phyloP scores from a whole-genome alignment of 2,888 invertebrate species.

The Heliconius ismenius region DNA sequence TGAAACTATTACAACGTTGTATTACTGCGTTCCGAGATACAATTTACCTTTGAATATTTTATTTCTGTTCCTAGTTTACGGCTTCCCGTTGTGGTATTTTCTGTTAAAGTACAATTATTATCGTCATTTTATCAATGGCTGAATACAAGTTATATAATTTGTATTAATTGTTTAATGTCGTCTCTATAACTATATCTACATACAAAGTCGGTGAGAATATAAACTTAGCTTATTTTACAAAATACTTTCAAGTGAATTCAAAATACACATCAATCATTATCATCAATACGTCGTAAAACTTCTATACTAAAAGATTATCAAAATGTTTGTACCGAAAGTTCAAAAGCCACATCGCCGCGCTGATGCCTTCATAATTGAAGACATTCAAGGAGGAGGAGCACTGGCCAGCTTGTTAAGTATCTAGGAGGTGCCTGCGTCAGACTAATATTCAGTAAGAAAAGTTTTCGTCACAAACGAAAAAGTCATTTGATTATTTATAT shows the following conservation, averaged over 20 bases:
- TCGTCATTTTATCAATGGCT: no score
- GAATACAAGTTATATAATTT: no score
- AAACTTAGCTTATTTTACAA: background rate
- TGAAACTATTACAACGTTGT: slow-evolving; percentile 31
- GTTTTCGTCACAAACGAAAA: background rate
- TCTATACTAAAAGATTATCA: no score
- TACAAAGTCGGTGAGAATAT: background rate
- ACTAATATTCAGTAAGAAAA: slow-evolving; percentile 4
- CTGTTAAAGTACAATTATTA: no score
- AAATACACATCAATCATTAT: no score
- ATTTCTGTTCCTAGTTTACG: background rate
- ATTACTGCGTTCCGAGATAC: slow-evolving; percentile 18
- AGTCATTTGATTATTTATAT: background rate
- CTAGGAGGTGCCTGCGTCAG: background rate
- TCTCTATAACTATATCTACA: background rate
- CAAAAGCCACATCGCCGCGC: slow-evolving; percentile 10
- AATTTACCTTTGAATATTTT: background rate
- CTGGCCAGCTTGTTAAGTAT: slow-evolving; percentile 6
- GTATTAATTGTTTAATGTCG: no score
- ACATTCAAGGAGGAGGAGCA: slow-evolving; percentile 43
- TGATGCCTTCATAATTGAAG: slow-evolving; percentile 37
- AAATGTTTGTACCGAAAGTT: background rate
- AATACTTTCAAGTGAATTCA: background rate
- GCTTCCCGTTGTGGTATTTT: no score
- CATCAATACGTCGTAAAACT: no score